Evolutionary conservation across 1,140 invertebrate genomes (phyloP).

Genomic region (Eueides isabella): DNA sequence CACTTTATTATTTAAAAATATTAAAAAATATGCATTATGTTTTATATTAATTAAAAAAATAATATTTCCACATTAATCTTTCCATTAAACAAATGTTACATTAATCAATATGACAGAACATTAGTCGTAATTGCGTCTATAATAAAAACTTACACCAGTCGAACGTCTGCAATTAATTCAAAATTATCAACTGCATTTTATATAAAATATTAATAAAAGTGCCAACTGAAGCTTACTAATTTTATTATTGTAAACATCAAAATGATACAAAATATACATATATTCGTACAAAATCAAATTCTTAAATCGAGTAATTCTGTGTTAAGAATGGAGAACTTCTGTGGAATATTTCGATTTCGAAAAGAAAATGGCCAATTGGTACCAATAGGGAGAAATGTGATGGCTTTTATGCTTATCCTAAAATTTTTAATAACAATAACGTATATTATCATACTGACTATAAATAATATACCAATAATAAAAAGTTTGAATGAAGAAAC

Average conservation of each 20-base stretch:
- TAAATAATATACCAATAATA: neutral
- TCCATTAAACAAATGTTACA: neutral
- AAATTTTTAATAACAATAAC: neutral
- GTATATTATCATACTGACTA: neutral
- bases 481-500: neutral
- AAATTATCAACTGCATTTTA: neutral
- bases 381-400: neutral
- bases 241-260: neutral
- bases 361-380: neutral
- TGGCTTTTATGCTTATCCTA: neutral
- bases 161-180: neutral
- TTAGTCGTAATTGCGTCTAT: neutral
- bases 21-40: no score
- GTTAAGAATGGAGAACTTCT: neutral
- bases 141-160: neutral
- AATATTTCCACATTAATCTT: neutral
- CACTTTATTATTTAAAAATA: no score
- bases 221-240: neutral
- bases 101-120: conserved; percentile 1
- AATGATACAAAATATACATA: neutral
- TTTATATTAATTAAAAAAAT: neutral
- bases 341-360: conserved; percentile 5
- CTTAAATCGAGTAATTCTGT: neutral
- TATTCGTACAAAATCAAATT: neutral
- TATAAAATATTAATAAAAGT: neutral